A percentile compares a stretch with the other conserved stretches of the same genome.
Evolutionary conservation across 2,797 vertebrate species (phyloP).

Genomic region (Xenops minutus): DNA sequence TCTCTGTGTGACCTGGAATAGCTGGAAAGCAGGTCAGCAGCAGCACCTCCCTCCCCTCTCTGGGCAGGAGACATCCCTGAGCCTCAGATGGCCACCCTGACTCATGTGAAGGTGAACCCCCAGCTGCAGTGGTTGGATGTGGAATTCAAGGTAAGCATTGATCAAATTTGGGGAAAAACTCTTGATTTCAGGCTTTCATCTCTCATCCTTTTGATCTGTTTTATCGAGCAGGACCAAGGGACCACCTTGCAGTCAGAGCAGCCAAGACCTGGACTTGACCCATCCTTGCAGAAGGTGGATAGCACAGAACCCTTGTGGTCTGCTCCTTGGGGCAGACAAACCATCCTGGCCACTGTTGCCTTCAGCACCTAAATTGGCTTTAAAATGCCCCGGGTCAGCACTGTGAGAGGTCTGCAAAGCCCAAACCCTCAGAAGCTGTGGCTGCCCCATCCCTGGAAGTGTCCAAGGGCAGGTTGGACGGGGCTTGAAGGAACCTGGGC

Average conservation of each 20-base stretch:
- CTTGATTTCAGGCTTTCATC: background rate
- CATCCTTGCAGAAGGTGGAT: background rate
- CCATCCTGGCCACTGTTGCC: background rate
- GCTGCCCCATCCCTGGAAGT: background rate
- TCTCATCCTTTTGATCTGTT: background rate
- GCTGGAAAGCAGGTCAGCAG: background rate
- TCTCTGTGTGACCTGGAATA: fast-evolving
- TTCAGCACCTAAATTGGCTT: background rate
- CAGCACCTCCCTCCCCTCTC: background rate
- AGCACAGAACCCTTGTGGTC: background rate
- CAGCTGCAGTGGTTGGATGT: background rate
- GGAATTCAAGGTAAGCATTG: background rate
- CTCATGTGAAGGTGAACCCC: background rate
- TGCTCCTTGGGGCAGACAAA: background rate
- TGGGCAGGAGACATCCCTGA: fast-evolving
- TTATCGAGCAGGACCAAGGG: background rate
- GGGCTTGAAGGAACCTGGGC: background rate
- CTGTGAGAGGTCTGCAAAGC: background rate
- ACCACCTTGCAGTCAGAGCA: background rate
- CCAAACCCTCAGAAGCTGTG: background rate
- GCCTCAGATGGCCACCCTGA: fast-evolving
- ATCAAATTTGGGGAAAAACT: background rate
- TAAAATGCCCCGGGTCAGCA: background rate
- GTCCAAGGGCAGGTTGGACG: background rate
- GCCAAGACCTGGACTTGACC: background rate